Conservation (phyloP, 2,888 invertebrate genomes). For the Cantharis flavilabris region DNA sequence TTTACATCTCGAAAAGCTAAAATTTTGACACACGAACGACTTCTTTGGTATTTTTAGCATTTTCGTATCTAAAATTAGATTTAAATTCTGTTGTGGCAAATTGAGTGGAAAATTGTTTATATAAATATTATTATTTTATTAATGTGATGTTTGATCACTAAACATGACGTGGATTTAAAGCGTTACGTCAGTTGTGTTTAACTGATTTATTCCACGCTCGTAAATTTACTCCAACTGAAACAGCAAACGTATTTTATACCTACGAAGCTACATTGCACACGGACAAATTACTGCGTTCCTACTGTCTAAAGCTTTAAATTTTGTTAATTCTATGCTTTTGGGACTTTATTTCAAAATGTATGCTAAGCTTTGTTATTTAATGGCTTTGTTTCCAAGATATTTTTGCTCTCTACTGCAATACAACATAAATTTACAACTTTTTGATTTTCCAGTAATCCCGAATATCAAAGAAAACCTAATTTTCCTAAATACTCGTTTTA, state of each 20-base stretch:
- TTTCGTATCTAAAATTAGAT: background rate
- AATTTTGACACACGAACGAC: background rate
- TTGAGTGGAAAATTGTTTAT: background rate
- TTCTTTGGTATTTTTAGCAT: background rate
- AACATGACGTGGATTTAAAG: slow-evolving; percentile 11
- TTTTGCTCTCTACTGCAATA: background rate
- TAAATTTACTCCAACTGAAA: slow-evolving; percentile 13
- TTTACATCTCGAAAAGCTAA: background rate
- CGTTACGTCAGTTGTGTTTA: slow-evolving; percentile 12
- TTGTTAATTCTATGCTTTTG: slow-evolving; percentile 13
- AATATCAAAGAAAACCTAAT: background rate
- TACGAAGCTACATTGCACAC: slow-evolving; percentile 14
- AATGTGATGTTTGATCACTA: slow-evolving; percentile 5
- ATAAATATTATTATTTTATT: background rate
- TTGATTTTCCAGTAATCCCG: background rate
- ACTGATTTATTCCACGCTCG: slow-evolving; percentile 17
- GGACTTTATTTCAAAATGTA: slow-evolving; percentile 14
- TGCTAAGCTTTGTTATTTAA: slow-evolving; percentile 15
- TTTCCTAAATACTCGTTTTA: background rate
- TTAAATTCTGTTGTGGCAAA: background rate
- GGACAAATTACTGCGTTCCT: slow-evolving; percentile 18
- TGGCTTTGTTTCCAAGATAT: background rate
- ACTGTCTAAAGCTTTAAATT: slow-evolving; percentile 19
- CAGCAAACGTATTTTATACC: slow-evolving; percentile 18
- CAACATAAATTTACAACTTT: background rate